These are phyloP conservation scores for Brachystomella parvula DNA, from an alignment of 1,140 invertebrate species.

Conservation along the genomic window DNA sequence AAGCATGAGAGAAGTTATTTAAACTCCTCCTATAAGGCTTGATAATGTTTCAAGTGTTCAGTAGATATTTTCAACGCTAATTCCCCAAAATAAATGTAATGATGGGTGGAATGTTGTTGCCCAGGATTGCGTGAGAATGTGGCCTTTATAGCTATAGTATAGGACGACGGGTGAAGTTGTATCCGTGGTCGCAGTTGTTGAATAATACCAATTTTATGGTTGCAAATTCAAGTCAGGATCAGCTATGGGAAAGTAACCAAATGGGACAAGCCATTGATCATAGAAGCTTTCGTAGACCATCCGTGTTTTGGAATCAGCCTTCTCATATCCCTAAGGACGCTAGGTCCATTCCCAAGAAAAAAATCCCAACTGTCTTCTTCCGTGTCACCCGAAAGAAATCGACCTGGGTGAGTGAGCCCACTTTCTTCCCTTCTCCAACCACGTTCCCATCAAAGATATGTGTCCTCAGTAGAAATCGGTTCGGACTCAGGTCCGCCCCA, in stretches of 20 bases:
- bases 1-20: too few species aligned
- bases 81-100: too few species aligned
- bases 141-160: slow-evolving; percentile 38
- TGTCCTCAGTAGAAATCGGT: neutral
- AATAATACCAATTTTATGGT: slow-evolving; percentile 40
- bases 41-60: too few species aligned
- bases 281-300: slow-evolving; percentile 27
- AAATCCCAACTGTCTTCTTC: slow-evolving; percentile 27
- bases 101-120: too few species aligned
- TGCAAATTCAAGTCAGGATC: slow-evolving; percentile 40
- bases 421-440: slow-evolving; percentile 8
- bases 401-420: neutral
- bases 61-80: too few species aligned
- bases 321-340: slow-evolving; percentile 36
- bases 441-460: slow-evolving; percentile 21
- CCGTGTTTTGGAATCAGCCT: slow-evolving; percentile 33
- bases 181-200: slow-evolving; percentile 39
- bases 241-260: slow-evolving; percentile 34
- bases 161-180: slow-evolving; percentile 30
- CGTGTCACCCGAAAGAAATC: neutral
- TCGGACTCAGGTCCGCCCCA: slow-evolving; percentile 17
- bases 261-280: slow-evolving; percentile 39
- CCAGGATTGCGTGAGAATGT: slow-evolving; percentile 39
- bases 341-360: slow-evolving; percentile 24
- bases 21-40: too few species aligned